phyloP scores from a whole-genome alignment of 53 echinoderm and acorn worm species.

The Crossaster papposus region DNA sequence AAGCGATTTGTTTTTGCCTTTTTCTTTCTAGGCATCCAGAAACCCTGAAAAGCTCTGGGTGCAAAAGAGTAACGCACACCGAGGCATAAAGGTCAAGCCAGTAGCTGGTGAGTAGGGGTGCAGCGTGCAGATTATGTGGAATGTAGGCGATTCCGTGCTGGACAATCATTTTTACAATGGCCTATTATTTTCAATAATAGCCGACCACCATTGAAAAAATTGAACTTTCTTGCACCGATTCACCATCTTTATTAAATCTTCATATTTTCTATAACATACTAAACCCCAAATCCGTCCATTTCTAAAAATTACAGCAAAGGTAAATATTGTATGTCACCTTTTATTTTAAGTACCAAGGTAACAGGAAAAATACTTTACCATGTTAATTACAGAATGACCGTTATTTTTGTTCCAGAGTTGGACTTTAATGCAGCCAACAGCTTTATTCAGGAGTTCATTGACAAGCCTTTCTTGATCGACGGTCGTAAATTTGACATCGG shows the following conservation, averaged over 20 bases:
- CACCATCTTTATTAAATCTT: too few relatives aligned
- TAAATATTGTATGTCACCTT: too few relatives aligned
- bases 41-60: constrained; percentile 88
- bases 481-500: constrained; percentile 93
- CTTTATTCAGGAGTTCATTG: constrained; percentile 89
- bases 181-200: too few relatives aligned
- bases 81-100: constrained; percentile 88
- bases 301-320: too few relatives aligned
- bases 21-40: constrained; percentile 49
- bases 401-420: constrained; percentile 60
- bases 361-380: neutral
- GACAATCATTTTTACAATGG: too few relatives aligned
- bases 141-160: too few relatives aligned
- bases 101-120: constrained; percentile 63
- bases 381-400: neutral
- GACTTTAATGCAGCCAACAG: constrained; percentile 75
- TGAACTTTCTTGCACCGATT: too few relatives aligned
- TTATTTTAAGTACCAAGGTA: neutral
- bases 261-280: too few relatives aligned
- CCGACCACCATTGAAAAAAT: too few relatives aligned
- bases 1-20: too few relatives aligned
- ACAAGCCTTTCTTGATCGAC: constrained; percentile 84
- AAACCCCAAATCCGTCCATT: too few relatives aligned
- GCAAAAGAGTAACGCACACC: constrained; percentile 92
- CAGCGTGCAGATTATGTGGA: too few relatives aligned